phyloP scores from a whole-genome alignment of 2,113 vertebrate species.

The Odontophorus gujanensis region DNA sequence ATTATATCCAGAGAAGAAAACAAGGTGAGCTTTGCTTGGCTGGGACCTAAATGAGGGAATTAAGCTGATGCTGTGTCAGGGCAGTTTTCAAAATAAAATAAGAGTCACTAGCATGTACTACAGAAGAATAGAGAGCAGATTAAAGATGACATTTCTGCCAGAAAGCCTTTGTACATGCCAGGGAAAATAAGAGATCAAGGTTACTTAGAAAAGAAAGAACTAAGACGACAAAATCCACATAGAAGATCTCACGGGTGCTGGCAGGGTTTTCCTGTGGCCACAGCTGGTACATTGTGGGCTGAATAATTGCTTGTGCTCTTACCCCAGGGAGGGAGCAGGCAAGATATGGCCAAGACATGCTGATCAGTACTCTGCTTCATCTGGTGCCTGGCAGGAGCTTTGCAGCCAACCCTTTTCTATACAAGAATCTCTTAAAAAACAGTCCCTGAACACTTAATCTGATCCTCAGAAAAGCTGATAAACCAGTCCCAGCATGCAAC shows the following conservation, averaged over 20 bases:
- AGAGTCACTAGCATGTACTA: not conserved
- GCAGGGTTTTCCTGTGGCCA: not conserved
- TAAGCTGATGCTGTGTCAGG: conserved; percentile 18
- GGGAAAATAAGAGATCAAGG: not conserved
- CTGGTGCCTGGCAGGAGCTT: not conserved
- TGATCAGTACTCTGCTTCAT: not conserved
- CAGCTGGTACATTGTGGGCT: not conserved
- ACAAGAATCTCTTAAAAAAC: not conserved
- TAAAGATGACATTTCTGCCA: conserved; percentile 34
- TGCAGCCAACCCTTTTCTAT: not conserved
- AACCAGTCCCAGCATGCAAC: not conserved
- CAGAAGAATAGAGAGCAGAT: conserved; percentile 28
- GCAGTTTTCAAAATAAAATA: conserved; percentile 5
- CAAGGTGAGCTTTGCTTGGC: conserved; percentile 52
- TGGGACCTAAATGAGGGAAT: not conserved
- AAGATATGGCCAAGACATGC: not conserved
- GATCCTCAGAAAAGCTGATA: not conserved
- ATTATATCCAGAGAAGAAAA: conserved; percentile 45
- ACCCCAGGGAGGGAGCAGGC: not conserved
- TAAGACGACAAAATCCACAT: not conserved
- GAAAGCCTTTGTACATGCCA: not conserved
- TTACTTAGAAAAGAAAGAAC: not conserved
- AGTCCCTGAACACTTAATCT: not conserved
- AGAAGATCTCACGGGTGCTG: not conserved
- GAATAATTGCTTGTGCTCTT: not conserved